These are phyloP conservation scores for Smittia sp. DNA, from an alignment of 2,888 invertebrate genomes.

Conservation along the genomic window DNA sequence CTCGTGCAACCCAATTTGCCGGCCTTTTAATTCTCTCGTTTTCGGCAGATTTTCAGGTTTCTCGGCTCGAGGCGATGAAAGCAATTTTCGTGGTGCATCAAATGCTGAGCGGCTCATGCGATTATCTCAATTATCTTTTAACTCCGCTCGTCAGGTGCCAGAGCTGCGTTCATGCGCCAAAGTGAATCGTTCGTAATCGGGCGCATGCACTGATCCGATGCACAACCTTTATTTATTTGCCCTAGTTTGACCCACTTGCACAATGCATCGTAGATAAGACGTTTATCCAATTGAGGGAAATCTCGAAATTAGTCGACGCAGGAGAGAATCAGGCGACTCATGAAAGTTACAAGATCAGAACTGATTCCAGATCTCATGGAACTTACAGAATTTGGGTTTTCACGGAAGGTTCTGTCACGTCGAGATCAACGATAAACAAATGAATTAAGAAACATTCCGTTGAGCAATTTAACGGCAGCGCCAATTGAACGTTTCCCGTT, in stretches of 20 bases:
- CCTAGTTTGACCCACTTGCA: neutral
- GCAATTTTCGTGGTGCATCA: no score
- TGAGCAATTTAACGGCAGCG: neutral
- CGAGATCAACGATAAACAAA: neutral
- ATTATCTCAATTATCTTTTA: neutral
- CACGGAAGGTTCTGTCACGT: neutral
- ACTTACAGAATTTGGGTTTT: no score
- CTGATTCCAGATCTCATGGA: no score
- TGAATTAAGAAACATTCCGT: neutral
- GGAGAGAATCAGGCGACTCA: neutral
- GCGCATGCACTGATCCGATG: neutral
- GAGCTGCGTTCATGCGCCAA: neutral
- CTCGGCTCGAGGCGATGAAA: no score
- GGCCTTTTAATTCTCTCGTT: neutral
- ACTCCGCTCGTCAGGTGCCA: neutral
- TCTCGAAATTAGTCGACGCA: neutral
- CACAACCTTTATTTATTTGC: neutral
- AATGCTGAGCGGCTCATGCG: no score
- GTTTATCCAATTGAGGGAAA: constrained; percentile 26
- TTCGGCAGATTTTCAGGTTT: neutral
- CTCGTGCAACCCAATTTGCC: no score
- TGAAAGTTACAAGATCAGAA: no score
- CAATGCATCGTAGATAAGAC: neutral
- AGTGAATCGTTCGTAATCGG: neutral
- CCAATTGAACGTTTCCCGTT: constrained; percentile 34